Base-by-base conservation (phyloP, 2,888 invertebrate genomes). In the Cheilosia grossa region DNA sequence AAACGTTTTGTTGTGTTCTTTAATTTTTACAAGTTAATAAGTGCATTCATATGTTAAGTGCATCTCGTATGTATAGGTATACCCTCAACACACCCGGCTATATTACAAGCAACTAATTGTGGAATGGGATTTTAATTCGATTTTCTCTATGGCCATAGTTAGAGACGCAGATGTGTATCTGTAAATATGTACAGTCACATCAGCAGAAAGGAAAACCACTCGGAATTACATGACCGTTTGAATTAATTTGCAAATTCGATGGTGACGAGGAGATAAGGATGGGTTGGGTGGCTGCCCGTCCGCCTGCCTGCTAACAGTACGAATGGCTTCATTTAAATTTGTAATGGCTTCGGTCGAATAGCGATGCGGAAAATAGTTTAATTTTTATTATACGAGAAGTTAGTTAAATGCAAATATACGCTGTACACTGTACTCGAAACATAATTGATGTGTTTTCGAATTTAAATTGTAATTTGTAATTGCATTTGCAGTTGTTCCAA, bases 111-210 rank as follows among this genome's bases (percentile, higher is more conserved):
- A 64, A 64, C 73, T 73, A 83, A 79, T 83, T 83, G 82, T 73
- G 51, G 79, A 83, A 83, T 79, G 79, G 67, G 82, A 47, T 83
- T 83, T 83, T 83, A 83, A 83, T 83, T 79, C 63, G 79, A 83
- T 83, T 79, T 79, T 56, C 49, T 67, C 49, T 33, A 69, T 79
- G 69, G 42, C 42, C 53, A 70, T 17, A 19, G 54, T 24, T 30
- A 53, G 42, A 64, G 10, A 63, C 19, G 56, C 40, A 44, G 47
- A 37, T 15, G n/a, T 19, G 33, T 10, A 27, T 27, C 1, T 30
- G 9, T 9, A 9, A 9, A 30, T 9, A 30, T 30, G 7, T 7
- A 4, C 6, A 27, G 27, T 27, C 27, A 40, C 21, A n/a, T n/a
- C n/a, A 58, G 37, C 58, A 69, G 19, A 53, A 56, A 40, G 15